phyloP scores from a whole-genome alignment of 2,888 invertebrate species.

The Anodontia alba region DNA sequence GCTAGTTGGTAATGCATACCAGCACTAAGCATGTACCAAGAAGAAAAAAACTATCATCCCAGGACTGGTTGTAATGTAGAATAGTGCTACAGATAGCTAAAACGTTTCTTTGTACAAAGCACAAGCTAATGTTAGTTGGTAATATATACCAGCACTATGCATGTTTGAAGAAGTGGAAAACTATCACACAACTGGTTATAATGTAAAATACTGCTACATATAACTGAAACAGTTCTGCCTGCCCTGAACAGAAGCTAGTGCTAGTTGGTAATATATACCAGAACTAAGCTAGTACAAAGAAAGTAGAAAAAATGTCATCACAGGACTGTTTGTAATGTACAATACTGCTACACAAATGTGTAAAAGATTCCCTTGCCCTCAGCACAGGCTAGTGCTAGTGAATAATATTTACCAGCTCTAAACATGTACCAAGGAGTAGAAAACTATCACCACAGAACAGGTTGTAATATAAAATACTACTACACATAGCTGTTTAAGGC shows the following conservation, averaged over 20 bases:
- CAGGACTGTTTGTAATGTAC: background rate
- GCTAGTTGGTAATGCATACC: too few relatives aligned
- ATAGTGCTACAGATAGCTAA: too few relatives aligned
- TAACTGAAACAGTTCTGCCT: background rate
- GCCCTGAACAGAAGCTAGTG: background rate
- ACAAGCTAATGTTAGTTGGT: background rate
- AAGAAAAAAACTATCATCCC: too few relatives aligned
- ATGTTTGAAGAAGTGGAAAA: background rate
- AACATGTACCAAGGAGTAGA: background rate
- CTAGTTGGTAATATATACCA: background rate
- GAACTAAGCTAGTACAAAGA: background rate
- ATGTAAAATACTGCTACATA: too few relatives aligned
- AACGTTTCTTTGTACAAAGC: background rate
- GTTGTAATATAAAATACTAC: background rate
- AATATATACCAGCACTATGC: background rate
- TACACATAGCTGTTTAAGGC: background rate
- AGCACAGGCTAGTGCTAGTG: constrained; percentile 1
- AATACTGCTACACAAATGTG: background rate
- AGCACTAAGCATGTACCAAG: too few relatives aligned
- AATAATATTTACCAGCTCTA: background rate
- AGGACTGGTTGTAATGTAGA: too few relatives aligned
- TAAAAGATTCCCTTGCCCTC: background rate
- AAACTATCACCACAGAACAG: background rate
- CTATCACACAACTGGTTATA: too few relatives aligned
- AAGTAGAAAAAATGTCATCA: background rate